Evolutionary conservation across 2,113 vertebrate species (phyloP), one percentile per base, ranked within the genome.

Genomic region (Balaenoptera acutorostrata): DNA sequence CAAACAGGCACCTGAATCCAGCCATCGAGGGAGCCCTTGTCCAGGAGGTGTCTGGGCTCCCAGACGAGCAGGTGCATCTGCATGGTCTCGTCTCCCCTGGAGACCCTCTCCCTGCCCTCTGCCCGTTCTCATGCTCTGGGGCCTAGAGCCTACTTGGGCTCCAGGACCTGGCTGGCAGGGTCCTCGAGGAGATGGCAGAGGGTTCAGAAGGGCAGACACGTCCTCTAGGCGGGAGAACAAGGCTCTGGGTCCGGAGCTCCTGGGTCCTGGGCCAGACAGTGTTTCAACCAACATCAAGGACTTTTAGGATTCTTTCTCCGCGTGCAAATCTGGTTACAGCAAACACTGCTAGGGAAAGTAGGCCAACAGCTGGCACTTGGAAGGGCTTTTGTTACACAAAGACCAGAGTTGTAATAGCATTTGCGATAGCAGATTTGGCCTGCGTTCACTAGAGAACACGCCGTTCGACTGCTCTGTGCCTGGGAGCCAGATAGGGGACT

Each of bases 321-420:
- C 8, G 0, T 6, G 57, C 74, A 90, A 84, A 87, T 39, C 84
- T 27, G 64, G 93, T 82, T n/a, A 55, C 31, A 64, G 90, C 87
- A 8, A 82, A 69, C 41, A 3, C 63, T 1, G 6, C 31, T 0
- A 20, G 29, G 69, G n/a, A 39, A 52, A 57, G 74, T 1, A 13
- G 92, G 90, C 94, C 88, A 18, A 23, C 89, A 57, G 92, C 94
- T 77, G 90, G 91, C 83, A 72, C 93, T 49, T 0, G 17, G 74
- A 46, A 23, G 0, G 3, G 84, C 92, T 88, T 36, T 57, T 36
- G 64, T 89, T 46, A 72, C 72, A 88, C 93, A 69, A 85, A 95
- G 92, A 29, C 84, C 80, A 4, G 6, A 57, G 25, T 36, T 72
- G 89, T 85, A 81, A 68, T 46, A 20, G 31, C 64, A 18, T 85